A percentile compares a stretch with the other conserved stretches of the same genome.
Conservation (phyloP, 2,113 vertebrate species). For the Urocynchramus pylzowi region DNA sequence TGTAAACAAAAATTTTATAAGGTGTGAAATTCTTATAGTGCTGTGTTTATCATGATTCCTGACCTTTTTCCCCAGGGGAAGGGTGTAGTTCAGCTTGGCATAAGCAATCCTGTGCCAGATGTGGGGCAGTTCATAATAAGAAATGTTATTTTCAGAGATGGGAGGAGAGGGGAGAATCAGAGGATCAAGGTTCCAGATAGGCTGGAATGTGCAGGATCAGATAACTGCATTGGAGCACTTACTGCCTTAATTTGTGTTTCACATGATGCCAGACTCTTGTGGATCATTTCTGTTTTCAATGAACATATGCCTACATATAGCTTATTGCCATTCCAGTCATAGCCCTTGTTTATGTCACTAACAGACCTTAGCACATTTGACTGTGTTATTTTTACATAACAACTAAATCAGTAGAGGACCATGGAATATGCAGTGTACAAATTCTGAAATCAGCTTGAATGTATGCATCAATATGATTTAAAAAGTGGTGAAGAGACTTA, state of each 20-base stretch:
- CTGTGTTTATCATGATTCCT: conserved; percentile 35
- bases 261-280: neutral
- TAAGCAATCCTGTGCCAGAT: neutral
- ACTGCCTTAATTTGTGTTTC: neutral
- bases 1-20: conserved; percentile 44
- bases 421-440: neutral
- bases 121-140: neutral
- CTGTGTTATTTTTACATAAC: neutral
- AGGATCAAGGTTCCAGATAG: neutral
- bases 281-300: neutral
- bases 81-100: conserved; percentile 48
- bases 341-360: neutral
- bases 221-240: neutral
- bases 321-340: neutral
- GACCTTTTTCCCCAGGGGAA: neutral
- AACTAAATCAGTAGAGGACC: neutral
- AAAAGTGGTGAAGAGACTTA: neutral
- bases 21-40: conserved; percentile 37
- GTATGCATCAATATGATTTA: neutral
- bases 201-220: neutral
- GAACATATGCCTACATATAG: neutral
- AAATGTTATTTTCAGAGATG: conserved; percentile 8
- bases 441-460: neutral
- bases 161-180: neutral
- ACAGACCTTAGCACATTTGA: neutral